A percentile compares a stretch with the other conserved stretches of the same genome.
Evolutionary conservation across 2,888 invertebrate species (phyloP).

Genomic region (Tenthredo scrophulariae): DNA sequence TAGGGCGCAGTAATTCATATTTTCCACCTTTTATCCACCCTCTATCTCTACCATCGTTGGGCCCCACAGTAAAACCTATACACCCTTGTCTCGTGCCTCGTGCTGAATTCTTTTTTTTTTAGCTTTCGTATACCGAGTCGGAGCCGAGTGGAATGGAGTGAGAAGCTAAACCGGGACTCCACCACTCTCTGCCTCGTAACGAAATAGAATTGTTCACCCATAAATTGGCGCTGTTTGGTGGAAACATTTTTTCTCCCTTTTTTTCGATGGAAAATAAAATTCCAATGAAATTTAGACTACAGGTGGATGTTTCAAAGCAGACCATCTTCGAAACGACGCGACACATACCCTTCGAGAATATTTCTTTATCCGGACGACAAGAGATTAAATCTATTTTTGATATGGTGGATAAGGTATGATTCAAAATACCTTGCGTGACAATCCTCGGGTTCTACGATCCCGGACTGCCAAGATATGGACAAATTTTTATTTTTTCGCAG

Average conservation of each 20-base stretch:
- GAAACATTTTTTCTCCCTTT: constrained; percentile 45
- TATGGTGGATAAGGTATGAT: not conserved
- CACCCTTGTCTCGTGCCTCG: not conserved
- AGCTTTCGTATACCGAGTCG: constrained; percentile 29
- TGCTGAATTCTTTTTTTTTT: constrained; percentile 17
- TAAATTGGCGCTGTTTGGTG: constrained; percentile 64
- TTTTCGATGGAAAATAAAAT: constrained; percentile 48
- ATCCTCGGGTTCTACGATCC: not conserved
- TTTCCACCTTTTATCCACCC: constrained; percentile 40
- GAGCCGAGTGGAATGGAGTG: constrained; percentile 34
- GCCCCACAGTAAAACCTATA: constrained; percentile 25
- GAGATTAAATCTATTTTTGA: not conserved
- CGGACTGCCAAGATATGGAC: not conserved
- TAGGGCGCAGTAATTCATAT: constrained; percentile 52
- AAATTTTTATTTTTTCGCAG: not conserved
- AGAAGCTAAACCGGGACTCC: constrained; percentile 44
- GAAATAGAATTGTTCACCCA: constrained; percentile 65
- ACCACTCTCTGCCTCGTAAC: constrained; percentile 56
- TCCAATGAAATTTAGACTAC: constrained; percentile 27
- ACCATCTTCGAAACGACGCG: constrained; percentile 5
- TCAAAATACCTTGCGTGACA: not conserved
- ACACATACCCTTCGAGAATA: not conserved
- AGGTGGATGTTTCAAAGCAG: constrained; percentile 16
- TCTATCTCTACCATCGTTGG: constrained; percentile 29
- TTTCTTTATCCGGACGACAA: not conserved